A percentile compares a stretch with the other conserved stretches of the same genome.
phyloP scores from a whole-genome alignment of 2,797 vertebrate species.

The Diplodus puntazzo region DNA sequence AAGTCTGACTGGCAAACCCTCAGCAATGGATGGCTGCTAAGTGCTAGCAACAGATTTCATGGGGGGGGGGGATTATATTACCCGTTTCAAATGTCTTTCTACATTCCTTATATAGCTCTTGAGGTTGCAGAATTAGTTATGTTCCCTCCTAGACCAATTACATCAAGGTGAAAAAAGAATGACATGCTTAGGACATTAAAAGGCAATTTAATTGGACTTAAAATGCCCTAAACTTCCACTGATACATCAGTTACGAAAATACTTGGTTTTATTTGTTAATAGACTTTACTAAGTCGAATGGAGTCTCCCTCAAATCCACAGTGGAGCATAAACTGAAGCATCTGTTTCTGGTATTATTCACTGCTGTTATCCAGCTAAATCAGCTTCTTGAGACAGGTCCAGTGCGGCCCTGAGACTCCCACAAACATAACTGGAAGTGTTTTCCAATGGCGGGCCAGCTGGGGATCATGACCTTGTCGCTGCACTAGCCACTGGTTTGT shows the following conservation, averaged over 20 bases:
- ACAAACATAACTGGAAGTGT: neutral
- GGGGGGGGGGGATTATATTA: constrained; percentile 47
- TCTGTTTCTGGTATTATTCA: constrained; percentile 14
- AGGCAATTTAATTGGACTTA: neutral
- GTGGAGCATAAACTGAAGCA: constrained; percentile 11
- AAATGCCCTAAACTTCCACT: neutral
- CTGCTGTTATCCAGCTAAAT: constrained; percentile 12
- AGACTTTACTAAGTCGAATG: neutral
- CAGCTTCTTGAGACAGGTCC: neutral
- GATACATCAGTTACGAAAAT: neutral
- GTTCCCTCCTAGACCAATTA: constrained; percentile 12
- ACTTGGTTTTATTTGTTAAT: neutral
- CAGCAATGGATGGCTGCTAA: constrained; percentile 13
- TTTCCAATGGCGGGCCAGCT: neutral
- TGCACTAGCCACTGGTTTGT: constrained; percentile 13
- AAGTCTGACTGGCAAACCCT: constrained; percentile 6
- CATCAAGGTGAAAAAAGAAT: neutral
- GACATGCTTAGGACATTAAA: neutral
- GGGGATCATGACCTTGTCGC: neutral
- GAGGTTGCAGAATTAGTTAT: constrained; percentile 22
- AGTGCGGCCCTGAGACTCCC: neutral
- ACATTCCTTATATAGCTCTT: constrained; percentile 47
- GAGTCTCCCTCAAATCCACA: neutral
- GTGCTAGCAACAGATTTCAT: constrained; percentile 45
- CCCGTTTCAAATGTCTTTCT: constrained; percentile 53